phyloP scores from a whole-genome alignment of 2,888 invertebrate genomes.

The Drosophila silvestris region DNA sequence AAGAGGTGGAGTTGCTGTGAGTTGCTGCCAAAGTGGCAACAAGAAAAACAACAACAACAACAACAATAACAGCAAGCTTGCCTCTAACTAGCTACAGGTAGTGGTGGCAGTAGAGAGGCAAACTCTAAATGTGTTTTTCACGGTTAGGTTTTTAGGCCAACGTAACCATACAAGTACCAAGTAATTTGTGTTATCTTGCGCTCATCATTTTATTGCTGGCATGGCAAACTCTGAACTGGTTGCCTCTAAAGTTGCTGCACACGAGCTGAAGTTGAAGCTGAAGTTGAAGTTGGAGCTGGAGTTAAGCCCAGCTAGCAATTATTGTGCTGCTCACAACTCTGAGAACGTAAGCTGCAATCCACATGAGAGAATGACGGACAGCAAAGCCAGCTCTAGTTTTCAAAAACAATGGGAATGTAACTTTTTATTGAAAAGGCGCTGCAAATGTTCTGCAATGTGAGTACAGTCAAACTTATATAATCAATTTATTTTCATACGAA shows the following conservation, averaged over 20 bases:
- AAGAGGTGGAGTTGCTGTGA: conserved; percentile 57
- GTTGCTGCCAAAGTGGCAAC: conserved; percentile 47
- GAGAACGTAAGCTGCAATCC: conserved; percentile 37
- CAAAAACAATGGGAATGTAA: conserved; percentile 29
- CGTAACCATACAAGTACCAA: conserved; percentile 61
- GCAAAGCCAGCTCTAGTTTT: conserved; percentile 30
- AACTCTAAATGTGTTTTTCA: conserved; percentile 73
- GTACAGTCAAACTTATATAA: not conserved
- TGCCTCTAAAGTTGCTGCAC: conserved; percentile 29
- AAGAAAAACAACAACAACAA: conserved; percentile 9
- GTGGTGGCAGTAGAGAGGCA: conserved; percentile 52
- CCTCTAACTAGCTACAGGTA: conserved; percentile 47
- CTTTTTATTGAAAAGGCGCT: conserved; percentile 4
- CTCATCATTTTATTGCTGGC: conserved; percentile 76
- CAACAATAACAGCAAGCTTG: conserved; percentile 24
- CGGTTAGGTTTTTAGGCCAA: conserved; percentile 76
- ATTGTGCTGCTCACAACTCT: conserved; percentile 25
- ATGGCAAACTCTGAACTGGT: conserved; percentile 61
- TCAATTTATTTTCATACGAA: not conserved
- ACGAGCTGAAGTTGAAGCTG: conserved; percentile 10
- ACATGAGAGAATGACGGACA: conserved; percentile 30
- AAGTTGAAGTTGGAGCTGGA: not conserved
- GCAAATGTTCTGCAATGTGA: not conserved
- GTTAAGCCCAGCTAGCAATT: conserved; percentile 31
- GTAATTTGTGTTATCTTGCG: conserved; percentile 76